These are phyloP conservation scores for Megastigmus dorsalis DNA, from an alignment of 2,888 invertebrate genomes.

Conservation along the genomic window DNA sequence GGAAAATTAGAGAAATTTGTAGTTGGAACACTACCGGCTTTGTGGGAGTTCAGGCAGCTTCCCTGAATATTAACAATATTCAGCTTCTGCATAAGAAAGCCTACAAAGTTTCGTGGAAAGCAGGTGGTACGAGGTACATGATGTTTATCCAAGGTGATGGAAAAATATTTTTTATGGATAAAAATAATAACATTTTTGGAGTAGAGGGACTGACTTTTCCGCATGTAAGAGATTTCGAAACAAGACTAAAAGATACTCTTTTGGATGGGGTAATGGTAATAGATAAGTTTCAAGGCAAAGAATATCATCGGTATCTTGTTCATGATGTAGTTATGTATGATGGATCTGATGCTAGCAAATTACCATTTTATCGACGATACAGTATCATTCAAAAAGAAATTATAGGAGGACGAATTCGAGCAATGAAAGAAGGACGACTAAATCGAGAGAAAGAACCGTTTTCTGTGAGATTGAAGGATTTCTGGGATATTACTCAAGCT, in stretches of 20 bases:
- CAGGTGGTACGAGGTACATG: conserved; percentile 98
- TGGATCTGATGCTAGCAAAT: conserved; percentile 84
- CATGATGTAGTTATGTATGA: conserved; percentile 95
- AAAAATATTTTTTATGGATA: conserved; percentile 95
- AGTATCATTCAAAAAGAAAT: conserved; percentile 85
- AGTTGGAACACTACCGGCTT: conserved; percentile 88
- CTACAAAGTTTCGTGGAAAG: conserved; percentile 99
- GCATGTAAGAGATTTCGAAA: conserved; percentile 81
- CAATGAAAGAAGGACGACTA: conserved; percentile 86
- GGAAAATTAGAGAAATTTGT: conserved; percentile 86
- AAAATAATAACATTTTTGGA: conserved; percentile 94
- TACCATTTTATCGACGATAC: conserved; percentile 86
- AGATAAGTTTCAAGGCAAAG: conserved; percentile 85
- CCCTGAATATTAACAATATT: conserved; percentile 92
- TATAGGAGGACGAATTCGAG: conserved; percentile 81
- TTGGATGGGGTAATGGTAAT: conserved; percentile 96
- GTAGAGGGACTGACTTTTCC: conserved; percentile 89
- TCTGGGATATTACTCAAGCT: conserved; percentile 89
- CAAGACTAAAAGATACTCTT: conserved; percentile 87
- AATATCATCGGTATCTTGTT: conserved; percentile 91
- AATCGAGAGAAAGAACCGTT: conserved; percentile 89
- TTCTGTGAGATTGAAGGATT: conserved; percentile 91
- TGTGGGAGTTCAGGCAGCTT: conserved; percentile 98
- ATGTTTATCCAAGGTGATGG: conserved; percentile 92
- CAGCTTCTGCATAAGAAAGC: conserved; percentile 84